Base-by-base conservation (phyloP, 2,797 vertebrate genomes). In the Galaxias olidus region DNA sequence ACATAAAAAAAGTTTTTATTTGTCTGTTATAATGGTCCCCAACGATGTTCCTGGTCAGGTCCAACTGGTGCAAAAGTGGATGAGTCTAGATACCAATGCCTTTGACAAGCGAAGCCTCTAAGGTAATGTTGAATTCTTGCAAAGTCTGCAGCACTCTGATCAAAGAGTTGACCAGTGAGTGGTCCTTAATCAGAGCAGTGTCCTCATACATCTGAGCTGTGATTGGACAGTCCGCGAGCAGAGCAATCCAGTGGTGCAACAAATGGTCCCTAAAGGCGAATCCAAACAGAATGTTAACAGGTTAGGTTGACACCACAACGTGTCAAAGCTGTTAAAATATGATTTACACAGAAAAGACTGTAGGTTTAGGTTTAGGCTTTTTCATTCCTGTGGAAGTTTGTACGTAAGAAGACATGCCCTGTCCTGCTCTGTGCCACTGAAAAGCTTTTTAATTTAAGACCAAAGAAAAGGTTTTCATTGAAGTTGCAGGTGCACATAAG, bases 141-240 rank as follows among this genome's bases (percentile, higher is more conserved):
- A 99, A 88, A 59, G 96, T 99, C 90, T 99, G 98, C 74, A 99
- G 90, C 66, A 99, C 97, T 74, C 97, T 92, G 84, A 99, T 99
- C 81, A 99, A 88, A 80, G 97, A 98, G 88, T 99, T 98, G 72
- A 98, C 96, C 75, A 99, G 87, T 0, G 95, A 95, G 65, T 96
- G 98, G 84, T 99, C 96, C 85, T 99, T 99, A 72, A 99, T 94
- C 77, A 99, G 87, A 0, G 97, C 96, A 4, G 77, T 69, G 14
- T 99, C 98, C 79, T 99, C 98, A n/a, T 99, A 99, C 98, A 99
- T 98, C 91, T 99, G 97, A 80, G 91, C 88, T 8, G 94, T 98
- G 88, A 99, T 95, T 1, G 97, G 96, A 86, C 97, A 98, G 81
- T 98, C 97, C 8, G 96, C 94, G 9, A 99, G 93, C 81, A 99